A percentile compares a stretch with the other conserved stretches of the same genome.
Conservation (phyloP, 2,888 invertebrate genomes). For the Stenoptilia bipunctidactyla region DNA sequence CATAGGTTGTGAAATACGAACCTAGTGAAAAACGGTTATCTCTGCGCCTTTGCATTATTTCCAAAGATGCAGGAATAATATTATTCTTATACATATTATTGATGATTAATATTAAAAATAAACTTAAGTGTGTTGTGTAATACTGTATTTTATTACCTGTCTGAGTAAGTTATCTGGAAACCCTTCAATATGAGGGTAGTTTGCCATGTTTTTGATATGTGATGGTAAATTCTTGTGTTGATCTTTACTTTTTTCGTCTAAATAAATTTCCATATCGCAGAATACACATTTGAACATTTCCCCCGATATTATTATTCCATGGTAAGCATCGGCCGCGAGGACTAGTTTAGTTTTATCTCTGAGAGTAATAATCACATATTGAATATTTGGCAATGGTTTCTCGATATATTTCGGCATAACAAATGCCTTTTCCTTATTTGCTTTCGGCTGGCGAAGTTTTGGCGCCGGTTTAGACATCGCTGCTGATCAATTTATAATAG, state of each 20-base stretch:
- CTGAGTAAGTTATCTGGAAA: constrained; percentile 35
- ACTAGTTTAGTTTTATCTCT: constrained; percentile 34
- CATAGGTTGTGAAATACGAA: too few species aligned
- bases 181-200: constrained; percentile 31
- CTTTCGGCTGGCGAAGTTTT: constrained; percentile 29
- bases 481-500: too few species aligned
- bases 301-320: constrained; percentile 33
- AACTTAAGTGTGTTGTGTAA: too few species aligned
- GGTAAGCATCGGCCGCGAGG: constrained; percentile 35
- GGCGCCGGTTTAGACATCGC: background rate
- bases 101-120: too few species aligned
- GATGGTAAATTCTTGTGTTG: constrained; percentile 24
- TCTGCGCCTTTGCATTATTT: too few species aligned
- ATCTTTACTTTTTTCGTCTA: constrained; percentile 26
- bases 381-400: constrained; percentile 8
- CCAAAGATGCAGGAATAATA: too few species aligned
- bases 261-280: constrained; percentile 26
- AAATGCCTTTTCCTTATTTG: background rate
- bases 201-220: constrained; percentile 26
- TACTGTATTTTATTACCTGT: constrained; percentile 29
- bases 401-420: constrained; percentile 8
- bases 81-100: too few species aligned
- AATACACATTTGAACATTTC: constrained; percentile 34
- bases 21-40: too few species aligned
- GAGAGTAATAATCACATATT: constrained; percentile 36